Conservation (phyloP, 2,113 vertebrate genomes). For the Aegypius monachus region DNA sequence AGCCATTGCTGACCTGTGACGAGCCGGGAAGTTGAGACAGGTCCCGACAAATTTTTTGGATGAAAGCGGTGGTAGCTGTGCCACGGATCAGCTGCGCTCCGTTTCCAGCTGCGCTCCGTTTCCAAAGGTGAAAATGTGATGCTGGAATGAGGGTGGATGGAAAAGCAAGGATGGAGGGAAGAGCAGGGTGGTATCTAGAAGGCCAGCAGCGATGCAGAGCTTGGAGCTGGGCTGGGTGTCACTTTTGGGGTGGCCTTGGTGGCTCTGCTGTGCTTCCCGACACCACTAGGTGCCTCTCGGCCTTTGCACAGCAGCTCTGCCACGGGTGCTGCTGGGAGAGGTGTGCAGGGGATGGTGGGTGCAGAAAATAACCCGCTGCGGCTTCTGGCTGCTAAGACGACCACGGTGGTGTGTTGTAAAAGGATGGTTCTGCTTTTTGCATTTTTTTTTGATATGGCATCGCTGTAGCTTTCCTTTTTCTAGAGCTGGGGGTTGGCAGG, state of each 20-base stretch:
- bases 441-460: rapidly evolving
- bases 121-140: rapidly evolving
- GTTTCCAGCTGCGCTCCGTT: rapidly evolving
- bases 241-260: slow-evolving; percentile 39
- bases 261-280: slow-evolving; percentile 25
- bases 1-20: rapidly evolving
- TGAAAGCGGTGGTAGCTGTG: rapidly evolving
- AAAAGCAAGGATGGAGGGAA: not conserved
- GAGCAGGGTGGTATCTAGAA: not conserved
- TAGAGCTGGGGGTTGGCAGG: not conserved
- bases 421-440: not conserved
- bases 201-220: not conserved
- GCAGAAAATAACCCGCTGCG: not conserved
- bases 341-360: not conserved
- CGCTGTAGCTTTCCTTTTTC: not conserved
- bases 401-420: rapidly evolving
- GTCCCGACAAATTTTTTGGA: rapidly evolving
- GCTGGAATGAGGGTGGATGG: not conserved
- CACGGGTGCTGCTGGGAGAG: not conserved
- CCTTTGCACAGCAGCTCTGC: slow-evolving; percentile 9
- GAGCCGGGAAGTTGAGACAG: not conserved
- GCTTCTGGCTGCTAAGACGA: not conserved
- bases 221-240: not conserved
- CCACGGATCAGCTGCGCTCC: rapidly evolving
- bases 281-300: slow-evolving; percentile 53